Percentiles rank a stretch among this genome's conserved stretches.
Evolutionary conservation across 2,113 vertebrate genomes (phyloP).

Genomic region (Eulemur rufifrons): DNA sequence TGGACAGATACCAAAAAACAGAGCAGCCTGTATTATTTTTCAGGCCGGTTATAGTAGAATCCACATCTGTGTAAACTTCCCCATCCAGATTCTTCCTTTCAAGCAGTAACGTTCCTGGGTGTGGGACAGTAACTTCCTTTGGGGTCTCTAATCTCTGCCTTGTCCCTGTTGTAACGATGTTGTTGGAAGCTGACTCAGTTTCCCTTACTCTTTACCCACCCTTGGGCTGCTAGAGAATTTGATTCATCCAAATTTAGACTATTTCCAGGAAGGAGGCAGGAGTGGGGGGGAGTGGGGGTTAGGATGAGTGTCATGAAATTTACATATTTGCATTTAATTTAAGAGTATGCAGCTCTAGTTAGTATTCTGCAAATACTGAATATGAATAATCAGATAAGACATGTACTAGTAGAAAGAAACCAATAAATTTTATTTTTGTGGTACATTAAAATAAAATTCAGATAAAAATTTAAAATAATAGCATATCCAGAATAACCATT

Average conservation of each 20-base stretch:
- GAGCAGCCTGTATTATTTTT: constrained; percentile 78
- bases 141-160: neutral
- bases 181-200: neutral
- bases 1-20: constrained; percentile 82
- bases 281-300: neutral
- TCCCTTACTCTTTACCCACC: neutral
- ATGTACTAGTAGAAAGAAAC: constrained; percentile 70
- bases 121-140: constrained; percentile 46
- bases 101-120: neutral
- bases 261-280: neutral
- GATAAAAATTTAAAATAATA: constrained; percentile 81
- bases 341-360: constrained; percentile 62
- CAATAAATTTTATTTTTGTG: constrained; percentile 78
- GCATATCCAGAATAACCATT: constrained; percentile 74
- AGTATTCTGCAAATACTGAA: constrained; percentile 74
- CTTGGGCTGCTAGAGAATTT: neutral
- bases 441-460: constrained; percentile 79
- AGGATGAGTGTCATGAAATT: neutral
- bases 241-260: neutral
- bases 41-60: constrained; percentile 67
- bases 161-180: neutral
- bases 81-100: constrained; percentile 35
- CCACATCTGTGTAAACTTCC: constrained; percentile 67
- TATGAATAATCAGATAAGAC: constrained; percentile 74
- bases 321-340: constrained; percentile 53